Conservation (phyloP, 2,113 vertebrate species). For the Brachirus orientalis region DNA sequence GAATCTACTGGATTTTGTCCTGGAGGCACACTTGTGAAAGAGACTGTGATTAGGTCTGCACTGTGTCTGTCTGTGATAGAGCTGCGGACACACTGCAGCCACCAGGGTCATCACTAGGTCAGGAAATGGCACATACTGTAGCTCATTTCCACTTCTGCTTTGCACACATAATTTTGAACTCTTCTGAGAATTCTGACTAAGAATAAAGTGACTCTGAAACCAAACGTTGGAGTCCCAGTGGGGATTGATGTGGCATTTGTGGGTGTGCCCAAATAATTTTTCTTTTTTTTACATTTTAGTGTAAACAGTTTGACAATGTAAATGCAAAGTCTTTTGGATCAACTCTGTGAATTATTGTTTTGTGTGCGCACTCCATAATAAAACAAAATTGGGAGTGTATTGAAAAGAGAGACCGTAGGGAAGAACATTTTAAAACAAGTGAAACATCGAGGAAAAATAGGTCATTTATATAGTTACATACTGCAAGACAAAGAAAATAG, state of each 20-base stretch:
- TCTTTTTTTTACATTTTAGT: not conserved
- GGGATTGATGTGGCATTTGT: too few relatives aligned
- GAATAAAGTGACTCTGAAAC: not conserved
- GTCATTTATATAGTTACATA: constrained; percentile 10
- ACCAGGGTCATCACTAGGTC: constrained; percentile 7
- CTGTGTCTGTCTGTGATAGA: constrained; percentile 28
- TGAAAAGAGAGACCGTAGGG: too few relatives aligned
- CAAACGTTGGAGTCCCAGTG: too few relatives aligned
- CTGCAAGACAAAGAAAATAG: constrained; percentile 4
- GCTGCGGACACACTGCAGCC: constrained; percentile 1
- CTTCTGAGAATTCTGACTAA: not conserved
- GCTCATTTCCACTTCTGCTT: not conserved
- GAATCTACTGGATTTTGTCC: constrained; percentile 32
- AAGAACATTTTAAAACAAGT: too few relatives aligned
- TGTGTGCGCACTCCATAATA: not conserved
- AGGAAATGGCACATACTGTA: constrained; percentile 2
- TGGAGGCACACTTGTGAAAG: constrained; percentile 40
- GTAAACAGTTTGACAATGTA: too few relatives aligned
- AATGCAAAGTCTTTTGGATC: too few relatives aligned
- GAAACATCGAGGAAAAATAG: not conserved
- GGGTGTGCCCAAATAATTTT: too few relatives aligned
- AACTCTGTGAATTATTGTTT: not conserved
- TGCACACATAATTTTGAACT: too few relatives aligned
- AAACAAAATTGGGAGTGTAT: not conserved
- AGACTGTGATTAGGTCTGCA: constrained; percentile 23